These are phyloP conservation scores for Sebastes hubbsi DNA, from an alignment of 2,797 vertebrate species.

Conservation along the genomic window DNA sequence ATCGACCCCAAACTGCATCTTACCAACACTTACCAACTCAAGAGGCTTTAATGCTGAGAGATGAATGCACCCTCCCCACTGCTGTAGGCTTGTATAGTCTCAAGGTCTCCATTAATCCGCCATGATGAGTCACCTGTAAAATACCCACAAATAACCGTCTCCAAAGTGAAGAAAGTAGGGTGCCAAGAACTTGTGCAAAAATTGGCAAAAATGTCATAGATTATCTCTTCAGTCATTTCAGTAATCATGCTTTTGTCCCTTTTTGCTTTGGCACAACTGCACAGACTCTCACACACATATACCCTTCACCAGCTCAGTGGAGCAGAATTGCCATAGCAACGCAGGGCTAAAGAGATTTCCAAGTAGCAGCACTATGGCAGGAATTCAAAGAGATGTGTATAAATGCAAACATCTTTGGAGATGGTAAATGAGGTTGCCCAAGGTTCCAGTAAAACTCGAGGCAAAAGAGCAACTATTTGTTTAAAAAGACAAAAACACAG, in stretches of 20 bases:
- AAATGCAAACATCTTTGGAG: conserved; percentile 37
- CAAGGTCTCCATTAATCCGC: conserved; percentile 50
- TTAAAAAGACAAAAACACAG: not conserved
- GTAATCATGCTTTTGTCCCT: conserved; percentile 50
- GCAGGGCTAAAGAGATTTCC: conserved; percentile 60
- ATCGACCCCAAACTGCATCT: conserved; percentile 6
- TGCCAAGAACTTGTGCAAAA: conserved; percentile 24
- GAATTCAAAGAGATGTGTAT: conserved; percentile 47
- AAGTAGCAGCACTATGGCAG: conserved; percentile 53
- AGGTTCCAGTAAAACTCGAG: not conserved
- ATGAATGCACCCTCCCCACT: conserved; percentile 33
- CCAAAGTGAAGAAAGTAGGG: conserved; percentile 1
- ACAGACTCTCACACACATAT: conserved; percentile 34
- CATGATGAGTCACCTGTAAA: conserved; percentile 40
- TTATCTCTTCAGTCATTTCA: conserved; percentile 46
- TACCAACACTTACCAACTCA: conserved; percentile 19
- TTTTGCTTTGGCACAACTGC: conserved; percentile 40
- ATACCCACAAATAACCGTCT: conserved; percentile 36
- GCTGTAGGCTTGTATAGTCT: conserved; percentile 22
- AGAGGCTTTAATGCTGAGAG: conserved; percentile 39
- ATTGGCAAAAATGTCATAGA: conserved; percentile 32
- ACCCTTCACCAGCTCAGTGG: conserved; percentile 49
- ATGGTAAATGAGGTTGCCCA: conserved; percentile 4
- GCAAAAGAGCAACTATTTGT: conserved; percentile 8
- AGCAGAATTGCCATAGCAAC: conserved; percentile 77